A percentile compares a stretch with the other conserved stretches of the same genome.
Evolutionary conservation across 2,113 vertebrate species (phyloP).

Genomic region (Erpornis zantholeuca): DNA sequence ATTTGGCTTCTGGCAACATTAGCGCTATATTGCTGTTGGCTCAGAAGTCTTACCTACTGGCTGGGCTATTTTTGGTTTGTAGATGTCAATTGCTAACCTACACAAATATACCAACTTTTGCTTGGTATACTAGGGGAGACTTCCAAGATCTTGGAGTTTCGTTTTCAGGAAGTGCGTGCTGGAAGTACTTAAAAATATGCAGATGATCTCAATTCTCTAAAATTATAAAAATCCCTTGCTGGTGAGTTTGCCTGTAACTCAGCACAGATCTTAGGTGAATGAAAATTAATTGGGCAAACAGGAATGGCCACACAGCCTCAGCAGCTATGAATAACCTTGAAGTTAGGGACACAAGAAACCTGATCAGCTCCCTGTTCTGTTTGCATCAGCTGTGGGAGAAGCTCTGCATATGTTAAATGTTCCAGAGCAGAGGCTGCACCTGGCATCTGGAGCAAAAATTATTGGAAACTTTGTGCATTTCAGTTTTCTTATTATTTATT

Average conservation of each 20-base stretch:
- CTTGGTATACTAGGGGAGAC: background rate
- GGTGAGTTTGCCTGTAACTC: background rate
- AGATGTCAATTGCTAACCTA: conserved; percentile 25
- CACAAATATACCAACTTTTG: background rate
- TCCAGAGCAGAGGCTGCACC: background rate
- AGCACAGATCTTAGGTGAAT: background rate
- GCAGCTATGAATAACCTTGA: background rate
- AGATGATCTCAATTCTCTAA: background rate
- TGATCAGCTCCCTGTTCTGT: background rate
- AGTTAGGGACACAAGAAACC: background rate
- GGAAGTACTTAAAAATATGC: background rate
- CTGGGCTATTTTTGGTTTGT: conserved; percentile 32
- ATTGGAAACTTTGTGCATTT: background rate
- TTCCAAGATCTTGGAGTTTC: background rate
- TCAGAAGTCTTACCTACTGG: conserved; percentile 30
- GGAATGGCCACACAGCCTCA: background rate
- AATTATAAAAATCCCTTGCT: background rate
- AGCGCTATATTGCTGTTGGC: conserved; percentile 19
- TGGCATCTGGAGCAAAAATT: background rate
- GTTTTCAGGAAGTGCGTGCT: background rate
- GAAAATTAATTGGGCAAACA: background rate
- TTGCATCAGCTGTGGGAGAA: background rate
- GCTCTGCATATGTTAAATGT: background rate
- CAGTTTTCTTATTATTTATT: background rate
- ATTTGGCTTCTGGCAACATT: conserved; percentile 21